Conservation (phyloP, 2,113 vertebrate species). For the Sinosuthora webbiana region DNA sequence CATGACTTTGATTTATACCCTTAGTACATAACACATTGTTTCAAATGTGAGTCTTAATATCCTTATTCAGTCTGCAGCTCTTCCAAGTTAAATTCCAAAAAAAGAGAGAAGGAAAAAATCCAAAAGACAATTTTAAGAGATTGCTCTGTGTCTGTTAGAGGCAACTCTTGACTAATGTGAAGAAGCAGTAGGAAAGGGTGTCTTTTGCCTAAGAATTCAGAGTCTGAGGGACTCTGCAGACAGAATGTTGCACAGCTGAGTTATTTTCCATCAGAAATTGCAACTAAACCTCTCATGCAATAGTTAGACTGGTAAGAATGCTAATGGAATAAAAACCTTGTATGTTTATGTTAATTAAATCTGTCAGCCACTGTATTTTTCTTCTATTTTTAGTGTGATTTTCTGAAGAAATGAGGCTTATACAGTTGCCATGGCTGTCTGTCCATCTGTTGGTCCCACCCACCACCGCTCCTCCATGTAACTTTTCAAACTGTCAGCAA, state of each 20-base stretch:
- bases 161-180: neutral
- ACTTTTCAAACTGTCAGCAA: slow-evolving; percentile 2
- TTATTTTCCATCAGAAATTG: neutral
- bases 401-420: neutral
- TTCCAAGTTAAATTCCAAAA: neutral
- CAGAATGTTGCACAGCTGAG: fast-evolving
- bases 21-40: neutral
- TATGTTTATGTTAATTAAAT: neutral
- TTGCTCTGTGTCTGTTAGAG: neutral
- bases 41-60: neutral
- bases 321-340: neutral
- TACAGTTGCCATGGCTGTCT: neutral
- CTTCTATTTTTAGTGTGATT: neutral
- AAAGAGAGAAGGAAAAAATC: neutral
- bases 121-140: neutral
- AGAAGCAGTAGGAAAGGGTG: neutral
- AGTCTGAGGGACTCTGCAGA: neutral
- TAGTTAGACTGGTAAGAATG: neutral
- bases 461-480: fast-evolving
- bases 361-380: neutral
- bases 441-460: neutral
- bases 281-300: neutral
- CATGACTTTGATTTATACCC: slow-evolving; percentile 21
- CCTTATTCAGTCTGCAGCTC: neutral
- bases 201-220: neutral